Conservation (phyloP, 1,140 invertebrate genomes). For the Zaprionus gabonicus region DNA sequence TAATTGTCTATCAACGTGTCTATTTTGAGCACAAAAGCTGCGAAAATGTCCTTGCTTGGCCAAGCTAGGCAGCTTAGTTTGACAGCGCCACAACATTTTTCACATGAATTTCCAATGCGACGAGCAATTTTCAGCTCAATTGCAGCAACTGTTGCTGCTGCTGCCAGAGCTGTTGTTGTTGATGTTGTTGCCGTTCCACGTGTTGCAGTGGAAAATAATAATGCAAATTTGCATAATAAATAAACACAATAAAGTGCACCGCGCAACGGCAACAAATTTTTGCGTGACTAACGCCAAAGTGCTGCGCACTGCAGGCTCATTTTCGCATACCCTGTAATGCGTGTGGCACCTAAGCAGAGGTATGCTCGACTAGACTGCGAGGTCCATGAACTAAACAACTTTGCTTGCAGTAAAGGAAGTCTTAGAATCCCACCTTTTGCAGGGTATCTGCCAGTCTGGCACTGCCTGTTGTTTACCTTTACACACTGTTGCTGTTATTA, state of each 20-base stretch:
- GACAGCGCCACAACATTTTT: slow-evolving; percentile 13
- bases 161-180: slow-evolving; percentile 5
- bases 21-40: slow-evolving; percentile 69
- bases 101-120: slow-evolving; percentile 65
- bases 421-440: no score
- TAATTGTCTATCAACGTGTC: slow-evolving; percentile 72
- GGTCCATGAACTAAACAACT: not conserved
- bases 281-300: slow-evolving; percentile 63
- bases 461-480: slow-evolving; percentile 3
- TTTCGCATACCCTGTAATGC: slow-evolving; percentile 31
- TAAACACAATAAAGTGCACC: slow-evolving; percentile 68
- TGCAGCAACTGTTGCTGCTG: slow-evolving; percentile 36
- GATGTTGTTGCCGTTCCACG: slow-evolving; percentile 44
- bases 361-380: not conserved
- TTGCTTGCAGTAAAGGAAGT: no score
- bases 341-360: not conserved
- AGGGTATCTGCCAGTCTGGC: not conserved
- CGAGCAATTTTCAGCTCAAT: slow-evolving; percentile 63
- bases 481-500: slow-evolving; percentile 17
- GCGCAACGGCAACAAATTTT: slow-evolving; percentile 36
- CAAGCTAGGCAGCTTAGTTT: no score
- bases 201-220: slow-evolving; percentile 77
- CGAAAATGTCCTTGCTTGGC: slow-evolving; percentile 62
- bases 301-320: slow-evolving; percentile 52
- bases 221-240: slow-evolving; percentile 80